phyloP scores from a whole-genome alignment of 2,113 vertebrate genomes.

The Siniperca chuatsi region DNA sequence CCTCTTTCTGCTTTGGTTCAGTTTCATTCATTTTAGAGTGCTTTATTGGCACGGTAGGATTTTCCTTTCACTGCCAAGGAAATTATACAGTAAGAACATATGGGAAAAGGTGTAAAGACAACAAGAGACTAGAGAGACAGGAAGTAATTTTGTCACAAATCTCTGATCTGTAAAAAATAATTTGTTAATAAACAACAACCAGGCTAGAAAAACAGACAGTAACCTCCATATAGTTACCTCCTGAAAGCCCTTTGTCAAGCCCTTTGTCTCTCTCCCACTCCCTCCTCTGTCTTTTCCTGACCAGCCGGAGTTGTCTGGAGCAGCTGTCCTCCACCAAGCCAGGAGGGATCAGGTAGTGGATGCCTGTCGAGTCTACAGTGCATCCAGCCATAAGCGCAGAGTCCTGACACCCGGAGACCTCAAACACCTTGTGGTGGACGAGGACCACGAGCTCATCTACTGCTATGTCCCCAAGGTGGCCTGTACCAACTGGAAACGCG shows the following conservation, averaged over 20 bases:
- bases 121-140: background rate
- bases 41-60: background rate
- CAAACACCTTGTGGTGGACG: conserved; percentile 96
- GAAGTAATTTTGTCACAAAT: background rate
- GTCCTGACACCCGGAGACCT: conserved; percentile 95
- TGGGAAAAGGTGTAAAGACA: background rate
- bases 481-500: conserved; percentile 99
- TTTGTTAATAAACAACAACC: background rate
- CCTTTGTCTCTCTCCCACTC: background rate
- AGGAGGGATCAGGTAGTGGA: conserved; percentile 93
- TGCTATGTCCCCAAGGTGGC: conserved; percentile 99
- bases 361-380: conserved; percentile 89
- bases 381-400: conserved; percentile 89
- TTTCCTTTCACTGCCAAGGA: background rate
- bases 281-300: background rate
- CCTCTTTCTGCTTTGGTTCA: conserved; percentile 9
- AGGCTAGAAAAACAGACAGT: background rate
- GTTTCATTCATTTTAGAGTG: conserved; percentile 18
- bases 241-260: background rate
- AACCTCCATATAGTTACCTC: background rate
- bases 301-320: conserved; percentile 87
- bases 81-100: background rate
- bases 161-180: background rate
- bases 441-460: conserved; percentile 97
- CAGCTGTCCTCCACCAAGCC: conserved; percentile 91